Evolutionary conservation across 2,888 invertebrate species (phyloP).

Genomic region (Drosophila merina): DNA sequence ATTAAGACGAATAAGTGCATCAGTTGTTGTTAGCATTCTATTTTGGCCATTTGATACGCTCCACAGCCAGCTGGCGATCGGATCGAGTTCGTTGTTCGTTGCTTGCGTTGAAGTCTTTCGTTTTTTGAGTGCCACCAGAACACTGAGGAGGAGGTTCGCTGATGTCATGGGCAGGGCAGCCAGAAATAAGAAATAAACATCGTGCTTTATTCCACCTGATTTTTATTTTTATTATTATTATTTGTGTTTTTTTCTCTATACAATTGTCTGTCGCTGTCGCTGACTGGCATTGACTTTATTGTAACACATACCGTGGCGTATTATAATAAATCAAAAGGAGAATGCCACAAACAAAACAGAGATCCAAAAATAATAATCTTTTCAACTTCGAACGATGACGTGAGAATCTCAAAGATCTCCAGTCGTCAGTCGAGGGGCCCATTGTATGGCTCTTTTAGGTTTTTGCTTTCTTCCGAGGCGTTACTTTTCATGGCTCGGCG

Average conservation of each 20-base stretch:
- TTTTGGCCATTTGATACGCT: slow-evolving; percentile 31
- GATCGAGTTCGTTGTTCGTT: slow-evolving; percentile 69
- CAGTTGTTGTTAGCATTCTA: slow-evolving; percentile 30
- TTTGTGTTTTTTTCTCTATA: slow-evolving; percentile 15
- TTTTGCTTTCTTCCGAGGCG: slow-evolving; percentile 55
- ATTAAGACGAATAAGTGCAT: slow-evolving; percentile 73
- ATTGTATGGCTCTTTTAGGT: slow-evolving; percentile 10
- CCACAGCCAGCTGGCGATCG: slow-evolving; percentile 24
- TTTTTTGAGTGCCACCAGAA: slow-evolving; percentile 43
- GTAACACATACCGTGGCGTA: slow-evolving; percentile 65
- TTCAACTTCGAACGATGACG: slow-evolving; percentile 56
- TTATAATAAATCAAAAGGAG: slow-evolving; percentile 59
- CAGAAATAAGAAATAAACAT: slow-evolving; percentile 32
- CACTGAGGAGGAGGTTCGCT: slow-evolving; percentile 42
- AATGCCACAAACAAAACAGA: slow-evolving; percentile 20
- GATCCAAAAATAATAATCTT: slow-evolving; percentile 28
- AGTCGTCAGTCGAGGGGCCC: not conserved
- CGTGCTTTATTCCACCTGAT: slow-evolving; percentile 30
- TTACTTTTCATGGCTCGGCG: slow-evolving; percentile 57
- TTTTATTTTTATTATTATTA: slow-evolving; percentile 26
- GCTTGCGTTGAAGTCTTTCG: slow-evolving; percentile 76
- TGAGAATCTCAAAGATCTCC: slow-evolving; percentile 45
- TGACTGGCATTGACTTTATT: slow-evolving; percentile 73
- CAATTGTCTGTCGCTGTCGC: slow-evolving; percentile 13
- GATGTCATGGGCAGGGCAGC: slow-evolving; percentile 65